Evolutionary conservation across 2,888 invertebrate genomes (phyloP).

Genomic region (Gibbula magus): DNA sequence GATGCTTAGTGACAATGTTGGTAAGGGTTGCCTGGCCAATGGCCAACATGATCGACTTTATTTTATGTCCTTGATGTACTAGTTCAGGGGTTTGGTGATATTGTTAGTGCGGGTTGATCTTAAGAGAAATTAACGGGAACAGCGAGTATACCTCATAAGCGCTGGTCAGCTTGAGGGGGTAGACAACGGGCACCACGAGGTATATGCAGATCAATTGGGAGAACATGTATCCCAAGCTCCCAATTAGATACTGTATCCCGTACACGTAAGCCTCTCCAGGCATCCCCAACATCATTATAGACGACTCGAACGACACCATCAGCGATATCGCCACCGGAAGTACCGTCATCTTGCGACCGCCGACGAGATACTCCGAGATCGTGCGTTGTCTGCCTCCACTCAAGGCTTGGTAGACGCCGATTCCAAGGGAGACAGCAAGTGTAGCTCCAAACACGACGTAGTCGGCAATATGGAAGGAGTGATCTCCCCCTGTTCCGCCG

Average conservation of each 20-base stretch:
- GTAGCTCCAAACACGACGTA: constrained; percentile 51
- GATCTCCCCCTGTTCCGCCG: background rate
- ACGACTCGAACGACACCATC: constrained; percentile 63
- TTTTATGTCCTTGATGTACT: no score
- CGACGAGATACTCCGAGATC: constrained; percentile 54
- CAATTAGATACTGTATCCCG: constrained; percentile 51
- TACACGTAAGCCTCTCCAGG: constrained; percentile 62
- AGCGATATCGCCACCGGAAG: constrained; percentile 59
- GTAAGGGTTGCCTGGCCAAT: no score
- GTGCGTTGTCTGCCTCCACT: constrained; percentile 40
- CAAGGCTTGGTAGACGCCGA: constrained; percentile 54
- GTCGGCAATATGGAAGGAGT: constrained; percentile 45
- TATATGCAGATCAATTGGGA: constrained; percentile 47
- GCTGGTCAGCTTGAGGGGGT: constrained; percentile 58
- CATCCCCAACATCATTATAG: constrained; percentile 64
- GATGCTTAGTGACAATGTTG: no score
- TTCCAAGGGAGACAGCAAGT: constrained; percentile 52
- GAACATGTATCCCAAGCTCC: constrained; percentile 45
- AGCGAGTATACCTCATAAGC: constrained; percentile 59
- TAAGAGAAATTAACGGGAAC: no score
- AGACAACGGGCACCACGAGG: constrained; percentile 54
- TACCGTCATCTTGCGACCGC: constrained; percentile 53
- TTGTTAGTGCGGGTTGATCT: no score
- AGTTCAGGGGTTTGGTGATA: no score
- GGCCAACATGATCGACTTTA: no score